Evolutionary conservation across 2,888 invertebrate genomes (phyloP).

Genomic region (Serrognathus titanus): DNA sequence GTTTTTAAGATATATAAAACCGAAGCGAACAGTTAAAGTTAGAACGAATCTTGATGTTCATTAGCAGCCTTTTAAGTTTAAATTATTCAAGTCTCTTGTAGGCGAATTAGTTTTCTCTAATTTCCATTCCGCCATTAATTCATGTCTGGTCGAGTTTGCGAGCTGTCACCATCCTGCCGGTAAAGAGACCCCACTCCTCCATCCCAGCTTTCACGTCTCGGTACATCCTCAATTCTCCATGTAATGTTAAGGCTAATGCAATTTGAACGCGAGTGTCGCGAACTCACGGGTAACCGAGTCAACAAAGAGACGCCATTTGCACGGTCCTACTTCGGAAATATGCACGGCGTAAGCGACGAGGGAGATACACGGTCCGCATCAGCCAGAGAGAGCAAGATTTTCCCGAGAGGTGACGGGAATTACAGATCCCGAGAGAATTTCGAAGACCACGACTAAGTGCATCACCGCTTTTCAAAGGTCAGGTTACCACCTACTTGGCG

Average conservation of each 20-base stretch:
- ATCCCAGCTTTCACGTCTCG: slow-evolving; percentile 48
- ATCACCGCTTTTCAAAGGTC: slow-evolving; percentile 5
- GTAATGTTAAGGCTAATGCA: slow-evolving; percentile 55
- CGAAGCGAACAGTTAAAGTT: slow-evolving; percentile 10
- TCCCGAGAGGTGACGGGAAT: slow-evolving; percentile 18
- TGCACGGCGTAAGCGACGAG: slow-evolving; percentile 6
- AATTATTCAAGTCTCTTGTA: slow-evolving; percentile 25
- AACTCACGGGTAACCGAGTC: slow-evolving; percentile 47
- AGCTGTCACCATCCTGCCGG: slow-evolving; percentile 40
- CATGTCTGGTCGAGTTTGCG: slow-evolving; percentile 39
- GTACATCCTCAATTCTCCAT: slow-evolving; percentile 53
- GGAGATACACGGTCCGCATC: not conserved
- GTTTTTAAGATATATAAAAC: no score
- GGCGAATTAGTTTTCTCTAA: slow-evolving; percentile 35
- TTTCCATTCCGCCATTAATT: slow-evolving; percentile 41
- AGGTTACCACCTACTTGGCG: not conserved
- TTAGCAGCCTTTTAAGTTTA: slow-evolving; percentile 26
- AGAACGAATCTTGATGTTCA: slow-evolving; percentile 23
- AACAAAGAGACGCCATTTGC: slow-evolving; percentile 49
- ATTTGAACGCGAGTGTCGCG: slow-evolving; percentile 51
- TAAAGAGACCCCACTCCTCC: slow-evolving; percentile 33
- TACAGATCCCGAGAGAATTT: slow-evolving; percentile 23
- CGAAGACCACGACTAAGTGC: slow-evolving; percentile 24
- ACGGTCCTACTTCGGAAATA: slow-evolving; percentile 21
- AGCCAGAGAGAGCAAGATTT: slow-evolving; percentile 1